Evolutionary conservation across 1,140 invertebrate species (phyloP).

Genomic region (Harlomillsia oculata): DNA sequence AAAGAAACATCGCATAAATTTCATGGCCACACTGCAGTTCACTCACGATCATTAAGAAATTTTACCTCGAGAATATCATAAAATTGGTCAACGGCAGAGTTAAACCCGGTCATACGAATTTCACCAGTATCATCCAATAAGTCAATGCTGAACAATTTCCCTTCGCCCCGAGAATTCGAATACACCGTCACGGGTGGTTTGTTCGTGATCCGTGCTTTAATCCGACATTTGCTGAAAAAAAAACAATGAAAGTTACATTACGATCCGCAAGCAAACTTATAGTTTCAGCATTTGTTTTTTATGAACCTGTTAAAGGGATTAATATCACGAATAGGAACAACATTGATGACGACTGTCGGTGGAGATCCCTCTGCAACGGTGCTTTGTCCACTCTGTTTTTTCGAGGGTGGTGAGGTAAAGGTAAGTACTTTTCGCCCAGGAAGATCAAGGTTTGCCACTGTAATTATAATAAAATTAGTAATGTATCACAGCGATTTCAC

Average conservation of each 20-base stretch:
- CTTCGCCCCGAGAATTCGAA: conserved; percentile 84
- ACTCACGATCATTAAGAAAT: no score
- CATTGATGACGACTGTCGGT: no score
- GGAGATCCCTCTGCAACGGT: no score
- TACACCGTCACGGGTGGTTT: conserved; percentile 75
- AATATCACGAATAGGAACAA: conserved; percentile 31
- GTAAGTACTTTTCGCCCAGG: no score
- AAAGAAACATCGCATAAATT: conserved; percentile 3
- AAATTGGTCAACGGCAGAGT: conserved; percentile 77
- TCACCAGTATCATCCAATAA: conserved; percentile 87
- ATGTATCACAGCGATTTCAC: no score
- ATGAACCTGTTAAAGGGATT: conserved; percentile 29
- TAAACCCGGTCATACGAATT: conserved; percentile 87
- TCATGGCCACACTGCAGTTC: background rate
- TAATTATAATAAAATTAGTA: no score
- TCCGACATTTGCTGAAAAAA: conserved; percentile 63
- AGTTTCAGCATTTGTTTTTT: no score
- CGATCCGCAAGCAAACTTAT: no score
- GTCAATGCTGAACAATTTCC: conserved; percentile 86
- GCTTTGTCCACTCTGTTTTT: no score
- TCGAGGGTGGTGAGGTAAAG: no score
- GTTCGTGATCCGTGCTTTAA: conserved; percentile 75
- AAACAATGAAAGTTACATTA: background rate
- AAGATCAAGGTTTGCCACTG: no score
- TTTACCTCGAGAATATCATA: conserved; percentile 77